Evolutionary conservation across 2,797 vertebrate genomes (phyloP).

Genomic region (Cyclopterus lumpus): DNA sequence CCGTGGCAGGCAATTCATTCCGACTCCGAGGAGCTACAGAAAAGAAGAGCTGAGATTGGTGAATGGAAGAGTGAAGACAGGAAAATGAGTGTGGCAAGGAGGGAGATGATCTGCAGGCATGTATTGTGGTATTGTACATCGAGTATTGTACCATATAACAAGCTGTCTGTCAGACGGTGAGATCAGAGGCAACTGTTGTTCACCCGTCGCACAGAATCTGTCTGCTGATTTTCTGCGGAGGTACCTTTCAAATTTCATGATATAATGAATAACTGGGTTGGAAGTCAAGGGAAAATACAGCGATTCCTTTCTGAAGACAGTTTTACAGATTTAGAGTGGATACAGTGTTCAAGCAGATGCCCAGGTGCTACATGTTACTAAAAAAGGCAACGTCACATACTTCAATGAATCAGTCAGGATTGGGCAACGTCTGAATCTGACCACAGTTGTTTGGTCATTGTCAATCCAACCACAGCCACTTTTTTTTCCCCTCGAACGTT

Average conservation of each 20-base stretch:
- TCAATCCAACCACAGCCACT: neutral
- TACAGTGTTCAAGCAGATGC: constrained; percentile 18
- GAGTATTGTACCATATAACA: constrained; percentile 69
- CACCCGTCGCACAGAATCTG: constrained; percentile 37
- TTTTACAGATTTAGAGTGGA: constrained; percentile 32
- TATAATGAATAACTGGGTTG: constrained; percentile 51
- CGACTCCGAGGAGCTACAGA: constrained; percentile 64
- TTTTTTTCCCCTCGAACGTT: neutral
- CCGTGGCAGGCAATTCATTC: constrained; percentile 78
- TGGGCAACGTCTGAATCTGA: neutral
- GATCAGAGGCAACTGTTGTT: constrained; percentile 68
- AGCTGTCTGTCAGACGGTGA: constrained; percentile 67
- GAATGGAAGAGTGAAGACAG: constrained; percentile 65
- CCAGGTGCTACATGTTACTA: constrained; percentile 4
- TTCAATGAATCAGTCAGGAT: neutral
- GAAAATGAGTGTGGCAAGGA: constrained; percentile 53
- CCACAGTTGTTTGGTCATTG: neutral
- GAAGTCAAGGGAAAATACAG: constrained; percentile 41
- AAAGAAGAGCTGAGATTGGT: constrained; percentile 65
- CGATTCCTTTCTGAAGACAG: constrained; percentile 18
- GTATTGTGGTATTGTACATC: constrained; percentile 66
- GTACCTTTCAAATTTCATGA: constrained; percentile 26
- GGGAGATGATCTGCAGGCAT: constrained; percentile 62
- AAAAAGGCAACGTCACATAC: neutral
- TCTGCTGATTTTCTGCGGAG: constrained; percentile 42